Evolutionary conservation across 2,888 invertebrate genomes (phyloP).

Genomic region (Ichneumoninae sp.): DNA sequence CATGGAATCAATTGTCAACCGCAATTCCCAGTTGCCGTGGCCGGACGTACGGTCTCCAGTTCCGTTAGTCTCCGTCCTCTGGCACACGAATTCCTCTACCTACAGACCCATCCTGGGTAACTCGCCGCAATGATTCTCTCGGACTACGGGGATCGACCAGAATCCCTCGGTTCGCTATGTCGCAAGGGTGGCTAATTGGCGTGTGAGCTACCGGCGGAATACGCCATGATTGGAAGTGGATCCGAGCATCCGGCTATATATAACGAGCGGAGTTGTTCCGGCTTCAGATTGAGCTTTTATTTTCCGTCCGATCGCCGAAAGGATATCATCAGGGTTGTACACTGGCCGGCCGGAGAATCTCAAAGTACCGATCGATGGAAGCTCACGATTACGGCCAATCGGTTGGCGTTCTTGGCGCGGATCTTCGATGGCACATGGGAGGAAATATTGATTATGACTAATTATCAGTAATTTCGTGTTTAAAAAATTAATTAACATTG

Average conservation of each 20-base stretch:
- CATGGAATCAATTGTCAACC: slow-evolving; percentile 77
- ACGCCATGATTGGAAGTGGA: slow-evolving; percentile 66
- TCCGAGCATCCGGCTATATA: slow-evolving; percentile 13
- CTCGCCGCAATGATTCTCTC: slow-evolving; percentile 61
- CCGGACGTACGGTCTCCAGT: slow-evolving; percentile 58
- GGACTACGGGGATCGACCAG: slow-evolving; percentile 30
- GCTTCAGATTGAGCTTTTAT: slow-evolving; percentile 7
- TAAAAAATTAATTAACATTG: too few species aligned
- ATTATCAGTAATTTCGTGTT: too few species aligned
- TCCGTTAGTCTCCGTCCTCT: slow-evolving; percentile 43
- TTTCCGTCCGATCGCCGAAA: not conserved
- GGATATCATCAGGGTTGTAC: not conserved
- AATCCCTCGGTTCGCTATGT: slow-evolving; percentile 53
- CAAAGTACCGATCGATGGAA: not conserved
- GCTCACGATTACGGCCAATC: not conserved
- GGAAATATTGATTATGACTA: too few species aligned
- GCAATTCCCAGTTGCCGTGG: slow-evolving; percentile 74
- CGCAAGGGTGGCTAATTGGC: slow-evolving; percentile 67
- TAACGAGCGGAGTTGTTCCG: not conserved
- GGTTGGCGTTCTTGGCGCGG: not conserved
- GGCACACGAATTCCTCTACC: slow-evolving; percentile 34
- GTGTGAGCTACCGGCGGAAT: slow-evolving; percentile 45
- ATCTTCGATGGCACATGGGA: too few species aligned
- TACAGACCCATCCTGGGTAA: slow-evolving; percentile 12
- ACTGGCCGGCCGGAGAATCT: not conserved